Evolutionary conservation across 2,888 invertebrate genomes (phyloP).

Genomic region (Raillietiella orientalis): DNA sequence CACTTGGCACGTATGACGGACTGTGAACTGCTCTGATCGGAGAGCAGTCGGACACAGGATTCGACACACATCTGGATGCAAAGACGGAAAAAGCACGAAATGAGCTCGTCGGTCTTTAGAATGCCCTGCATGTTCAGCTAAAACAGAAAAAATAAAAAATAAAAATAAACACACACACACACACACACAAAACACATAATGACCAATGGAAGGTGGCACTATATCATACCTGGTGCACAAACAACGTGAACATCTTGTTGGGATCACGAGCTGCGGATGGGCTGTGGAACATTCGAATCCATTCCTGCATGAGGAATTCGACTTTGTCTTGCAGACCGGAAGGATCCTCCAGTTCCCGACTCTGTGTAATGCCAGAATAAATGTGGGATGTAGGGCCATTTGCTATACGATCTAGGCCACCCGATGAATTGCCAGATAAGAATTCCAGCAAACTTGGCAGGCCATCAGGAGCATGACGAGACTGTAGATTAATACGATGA

Average conservation of each 20-base stretch:
- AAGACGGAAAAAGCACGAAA: slow-evolving; percentile 82
- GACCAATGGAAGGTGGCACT: background rate
- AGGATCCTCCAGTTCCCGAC: slow-evolving; percentile 68
- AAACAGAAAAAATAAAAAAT: slow-evolving; percentile 7
- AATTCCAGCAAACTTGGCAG: slow-evolving; percentile 47
- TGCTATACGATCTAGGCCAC: slow-evolving; percentile 42
- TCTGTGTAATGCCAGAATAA: slow-evolving; percentile 59
- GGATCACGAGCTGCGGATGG: slow-evolving; percentile 41
- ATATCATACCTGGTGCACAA: slow-evolving; percentile 34
- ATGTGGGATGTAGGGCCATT: slow-evolving; percentile 59
- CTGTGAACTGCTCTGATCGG: slow-evolving; percentile 6
- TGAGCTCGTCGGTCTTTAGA: slow-evolving; percentile 82
- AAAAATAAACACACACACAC: slow-evolving; percentile 1
- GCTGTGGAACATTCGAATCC: slow-evolving; percentile 67
- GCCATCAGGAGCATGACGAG: slow-evolving; percentile 10
- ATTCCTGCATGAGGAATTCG: slow-evolving; percentile 69
- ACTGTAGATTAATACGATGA: slow-evolving; percentile 3
- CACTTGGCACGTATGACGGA: slow-evolving; percentile 52
- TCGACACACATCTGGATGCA: slow-evolving; percentile 90
- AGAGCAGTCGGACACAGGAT: slow-evolving; percentile 32
- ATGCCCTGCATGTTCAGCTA: slow-evolving; percentile 87
- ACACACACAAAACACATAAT: background rate
- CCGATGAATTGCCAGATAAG: slow-evolving; percentile 26
- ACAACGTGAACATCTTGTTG: slow-evolving; percentile 63
- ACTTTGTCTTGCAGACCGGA: slow-evolving; percentile 81